Conservation (phyloP, 2,797 vertebrate genomes). For the Labeo calbasu region DNA sequence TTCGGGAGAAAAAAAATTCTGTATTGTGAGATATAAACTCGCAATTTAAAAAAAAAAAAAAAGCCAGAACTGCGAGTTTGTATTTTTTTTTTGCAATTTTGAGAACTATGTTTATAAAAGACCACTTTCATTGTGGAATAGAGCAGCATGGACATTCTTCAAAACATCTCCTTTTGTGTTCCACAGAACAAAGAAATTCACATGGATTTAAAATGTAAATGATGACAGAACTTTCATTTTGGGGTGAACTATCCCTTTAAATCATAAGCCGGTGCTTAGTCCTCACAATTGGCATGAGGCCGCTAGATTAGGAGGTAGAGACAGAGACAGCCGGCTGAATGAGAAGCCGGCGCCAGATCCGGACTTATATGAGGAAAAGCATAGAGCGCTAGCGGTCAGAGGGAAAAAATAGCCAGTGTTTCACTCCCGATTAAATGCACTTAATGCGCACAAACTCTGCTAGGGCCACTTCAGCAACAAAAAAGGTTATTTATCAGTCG, state of each 20-base stretch:
- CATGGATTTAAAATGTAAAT: constrained; percentile 10
- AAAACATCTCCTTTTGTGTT: constrained; percentile 4
- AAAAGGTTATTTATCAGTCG: neutral
- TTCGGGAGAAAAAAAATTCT: neutral
- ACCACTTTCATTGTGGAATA: neutral
- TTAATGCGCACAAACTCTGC: constrained; percentile 13
- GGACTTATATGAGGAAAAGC: constrained; percentile 58
- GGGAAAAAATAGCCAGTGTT: neutral
- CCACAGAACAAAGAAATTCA: neutral
- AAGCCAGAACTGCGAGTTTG: neutral
- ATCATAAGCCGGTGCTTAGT: constrained; percentile 61
- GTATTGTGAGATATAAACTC: neutral
- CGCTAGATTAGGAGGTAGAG: constrained; percentile 63
- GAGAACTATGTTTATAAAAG: neutral
- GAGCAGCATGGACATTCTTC: constrained; percentile 1
- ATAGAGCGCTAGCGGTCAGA: neutral
- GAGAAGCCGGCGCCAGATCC: constrained; percentile 61
- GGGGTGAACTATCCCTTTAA: constrained; percentile 56
- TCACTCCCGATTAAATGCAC: constrained; percentile 5
- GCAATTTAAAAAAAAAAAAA: neutral
- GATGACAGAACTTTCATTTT: constrained; percentile 26
- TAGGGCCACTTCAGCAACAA: constrained; percentile 22
- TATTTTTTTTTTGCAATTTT: neutral
- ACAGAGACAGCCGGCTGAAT: constrained; percentile 47
- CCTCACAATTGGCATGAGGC: constrained; percentile 57